Evolutionary conservation across 2,888 invertebrate genomes (phyloP).

Genomic region (Beris chalybata): DNA sequence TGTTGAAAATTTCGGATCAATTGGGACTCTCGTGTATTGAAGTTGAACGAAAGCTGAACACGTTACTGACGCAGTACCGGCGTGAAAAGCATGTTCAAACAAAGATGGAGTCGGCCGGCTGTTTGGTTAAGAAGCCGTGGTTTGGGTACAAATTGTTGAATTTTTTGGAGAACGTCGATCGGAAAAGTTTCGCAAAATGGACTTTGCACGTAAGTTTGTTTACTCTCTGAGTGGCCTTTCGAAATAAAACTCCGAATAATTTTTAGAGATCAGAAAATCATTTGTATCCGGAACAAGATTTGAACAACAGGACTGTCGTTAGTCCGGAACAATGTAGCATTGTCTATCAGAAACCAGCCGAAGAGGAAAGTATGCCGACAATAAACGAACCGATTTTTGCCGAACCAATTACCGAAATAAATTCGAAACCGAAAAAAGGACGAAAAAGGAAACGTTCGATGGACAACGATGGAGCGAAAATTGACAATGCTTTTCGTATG

Average conservation of each 20-base stretch:
- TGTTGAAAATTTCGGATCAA: constrained; percentile 54
- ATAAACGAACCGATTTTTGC: too few species aligned
- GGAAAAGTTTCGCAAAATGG: constrained; percentile 21
- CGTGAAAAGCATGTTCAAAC: constrained; percentile 49
- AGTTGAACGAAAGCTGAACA: constrained; percentile 55
- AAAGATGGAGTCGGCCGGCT: constrained; percentile 27
- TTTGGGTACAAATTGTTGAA: constrained; percentile 25
- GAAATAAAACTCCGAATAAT: too few species aligned
- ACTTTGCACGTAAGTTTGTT: constrained; percentile 13
- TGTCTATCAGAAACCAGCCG: too few species aligned
- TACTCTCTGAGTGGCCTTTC: too few species aligned
- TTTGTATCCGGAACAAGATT: too few species aligned
- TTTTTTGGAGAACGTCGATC: constrained; percentile 14
- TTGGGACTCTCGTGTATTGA: constrained; percentile 55
- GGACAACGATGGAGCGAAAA: background rate
- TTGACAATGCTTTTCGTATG: constrained; percentile 17
- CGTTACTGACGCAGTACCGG: constrained; percentile 52
- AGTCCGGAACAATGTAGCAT: too few species aligned
- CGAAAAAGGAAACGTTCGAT: background rate
- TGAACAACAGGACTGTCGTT: too few species aligned
- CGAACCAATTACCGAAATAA: too few species aligned
- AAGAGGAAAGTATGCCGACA: too few species aligned
- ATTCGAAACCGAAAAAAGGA: too few species aligned
- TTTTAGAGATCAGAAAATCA: too few species aligned
- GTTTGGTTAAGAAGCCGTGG: constrained; percentile 25